Conservation (phyloP, 2,888 invertebrate genomes). For the Eristalis tenax region DNA sequence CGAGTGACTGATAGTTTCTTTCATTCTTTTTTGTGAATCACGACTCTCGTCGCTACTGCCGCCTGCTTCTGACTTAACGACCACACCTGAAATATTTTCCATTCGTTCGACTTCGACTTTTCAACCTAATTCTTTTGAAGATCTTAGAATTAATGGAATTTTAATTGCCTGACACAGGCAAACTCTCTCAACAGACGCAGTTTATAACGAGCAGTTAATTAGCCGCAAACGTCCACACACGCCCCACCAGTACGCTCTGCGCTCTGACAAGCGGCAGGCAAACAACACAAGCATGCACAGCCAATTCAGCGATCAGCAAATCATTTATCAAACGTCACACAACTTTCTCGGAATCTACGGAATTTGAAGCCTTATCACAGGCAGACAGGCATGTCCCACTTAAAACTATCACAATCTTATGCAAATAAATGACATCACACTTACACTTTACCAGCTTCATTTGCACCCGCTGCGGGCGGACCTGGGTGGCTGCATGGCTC, state of each 20-base stretch:
- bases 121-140: too few relatives aligned
- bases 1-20: too few relatives aligned
- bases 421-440: conserved; percentile 72
- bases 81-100: too few relatives aligned
- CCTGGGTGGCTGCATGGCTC: conserved; percentile 82
- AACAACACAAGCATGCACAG: neutral
- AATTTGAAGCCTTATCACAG: neutral
- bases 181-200: too few relatives aligned
- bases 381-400: neutral
- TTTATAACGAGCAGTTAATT: too few relatives aligned
- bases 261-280: neutral
- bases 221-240: too few relatives aligned
- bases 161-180: too few relatives aligned
- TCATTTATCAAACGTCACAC: neutral
- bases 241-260: neutral
- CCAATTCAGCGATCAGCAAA: neutral
- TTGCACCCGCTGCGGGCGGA: conserved; percentile 85
- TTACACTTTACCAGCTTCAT: conserved; percentile 85
- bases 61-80: too few relatives aligned
- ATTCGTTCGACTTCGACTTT: too few relatives aligned
- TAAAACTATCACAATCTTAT: neutral
- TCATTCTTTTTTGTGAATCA: too few relatives aligned
- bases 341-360: neutral
- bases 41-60: too few relatives aligned
- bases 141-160: too few relatives aligned